Percentiles rank a stretch among this genome's conserved stretches.
Conservation (phyloP, 2,888 invertebrate species). For the Trachelus troglodyta region DNA sequence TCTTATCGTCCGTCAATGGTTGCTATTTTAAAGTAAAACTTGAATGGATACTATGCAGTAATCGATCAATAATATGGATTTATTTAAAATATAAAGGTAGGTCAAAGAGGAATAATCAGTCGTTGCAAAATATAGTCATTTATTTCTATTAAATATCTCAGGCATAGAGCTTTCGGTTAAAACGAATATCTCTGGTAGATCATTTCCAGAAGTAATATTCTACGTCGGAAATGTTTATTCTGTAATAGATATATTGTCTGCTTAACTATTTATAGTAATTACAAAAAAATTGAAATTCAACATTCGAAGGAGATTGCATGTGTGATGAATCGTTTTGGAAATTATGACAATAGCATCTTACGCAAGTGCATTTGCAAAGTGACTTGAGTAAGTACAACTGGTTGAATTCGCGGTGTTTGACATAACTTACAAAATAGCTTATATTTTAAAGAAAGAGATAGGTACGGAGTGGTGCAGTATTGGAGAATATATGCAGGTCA, state of each 20-base stretch:
- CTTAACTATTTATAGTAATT: neutral
- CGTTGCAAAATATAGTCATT: neutral
- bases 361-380: neutral
- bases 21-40: neutral
- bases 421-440: neutral
- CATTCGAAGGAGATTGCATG: neutral
- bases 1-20: neutral
- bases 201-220: neutral
- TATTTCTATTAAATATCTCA: conserved; percentile 7
- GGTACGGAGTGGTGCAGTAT: neutral
- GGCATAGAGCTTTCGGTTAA: neutral
- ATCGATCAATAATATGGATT: neutral
- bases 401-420: neutral
- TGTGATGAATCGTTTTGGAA: too few species aligned
- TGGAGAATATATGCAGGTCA: neutral
- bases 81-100: neutral
- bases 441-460: neutral
- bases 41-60: neutral
- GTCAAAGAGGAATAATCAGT: conserved; percentile 8
- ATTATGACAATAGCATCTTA: neutral
- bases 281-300: neutral
- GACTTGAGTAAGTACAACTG: neutral
- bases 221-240: neutral
- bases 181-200: neutral
- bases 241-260: neutral